Base-by-base conservation (phyloP, 1,140 invertebrate genomes). In the Helicoverpa armigera region DNA sequence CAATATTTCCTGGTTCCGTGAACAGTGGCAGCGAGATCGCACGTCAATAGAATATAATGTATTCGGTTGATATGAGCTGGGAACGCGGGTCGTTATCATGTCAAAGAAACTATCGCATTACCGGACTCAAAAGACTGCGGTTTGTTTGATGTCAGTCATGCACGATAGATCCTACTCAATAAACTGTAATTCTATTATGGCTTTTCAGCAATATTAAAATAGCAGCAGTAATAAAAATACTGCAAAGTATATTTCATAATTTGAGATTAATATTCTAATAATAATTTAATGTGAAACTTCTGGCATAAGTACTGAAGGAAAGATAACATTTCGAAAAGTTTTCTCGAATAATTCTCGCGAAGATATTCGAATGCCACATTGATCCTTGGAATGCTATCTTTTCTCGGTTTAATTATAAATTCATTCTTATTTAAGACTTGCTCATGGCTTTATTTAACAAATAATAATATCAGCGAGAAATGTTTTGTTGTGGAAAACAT, bases 71-170 rank as follows among this genome's bases (percentile, higher is more conserved):
- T 90, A 88, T 89, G 86, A 91, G 79, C 83, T 65, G 79, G 83
- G 86, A 89, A 88, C 89, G 86, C 88, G 83, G 86, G 82, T 94
- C 90, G 92, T 94, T 94, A 94, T 88, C 92, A 93, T 92, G 89
- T 94, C 93, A 93, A 94, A 93, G 92, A 92, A 93, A 91, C 91
- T 94, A 94, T 94, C 92, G 85, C 83, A 89, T 94, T 93, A 92
- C 91, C 83, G 82, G 84, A 88, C 88, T 94, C 92, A 94, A 93
- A 85, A 92, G 90, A 87, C 87, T 83, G 85, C 83, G 88, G 90
- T 90, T 89, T 92, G 89, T 94, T 93, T 92, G 89, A 94, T 91
- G 86, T 91, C 85, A 82, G 77, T 85, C 85, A 84, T 85, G 84
- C 82, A 83, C 80, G 81, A 87, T 82, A 83, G 82, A 89, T 87